phyloP scores from a whole-genome alignment of 2,888 invertebrate genomes.

The Sinhomidia bicolor region DNA sequence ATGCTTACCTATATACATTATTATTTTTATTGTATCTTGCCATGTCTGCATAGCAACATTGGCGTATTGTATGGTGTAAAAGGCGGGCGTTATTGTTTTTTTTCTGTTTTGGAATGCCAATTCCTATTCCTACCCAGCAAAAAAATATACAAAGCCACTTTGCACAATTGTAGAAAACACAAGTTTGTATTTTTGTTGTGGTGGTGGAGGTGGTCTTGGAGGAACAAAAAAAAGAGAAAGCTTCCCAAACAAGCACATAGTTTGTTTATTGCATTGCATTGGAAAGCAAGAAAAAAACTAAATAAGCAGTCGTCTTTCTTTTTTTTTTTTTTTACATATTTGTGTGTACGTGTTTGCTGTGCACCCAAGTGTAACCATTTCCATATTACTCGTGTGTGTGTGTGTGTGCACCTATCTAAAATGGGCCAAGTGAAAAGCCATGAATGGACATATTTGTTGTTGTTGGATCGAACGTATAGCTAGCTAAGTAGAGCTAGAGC shows the following conservation, averaged over 20 bases:
- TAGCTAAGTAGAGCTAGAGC: not conserved
- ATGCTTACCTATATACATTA: not conserved
- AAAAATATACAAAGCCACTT: not conserved
- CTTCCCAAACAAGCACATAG: not conserved
- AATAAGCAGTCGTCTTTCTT: too few species aligned
- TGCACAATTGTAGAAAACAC: too few species aligned
- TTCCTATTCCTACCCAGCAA: not conserved
- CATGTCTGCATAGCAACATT: not conserved
- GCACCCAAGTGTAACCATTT: conserved; percentile 8
- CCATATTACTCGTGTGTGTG: too few species aligned
- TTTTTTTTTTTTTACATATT: not conserved
- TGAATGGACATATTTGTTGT: not conserved
- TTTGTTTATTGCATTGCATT: conserved; percentile 13
- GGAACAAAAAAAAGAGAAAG: conserved; percentile 25
- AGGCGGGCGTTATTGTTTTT: not conserved
- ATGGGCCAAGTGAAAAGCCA: conserved; percentile 43
- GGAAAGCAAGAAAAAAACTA: too few species aligned
- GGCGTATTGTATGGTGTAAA: conserved; percentile 9
- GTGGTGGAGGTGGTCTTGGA: not conserved
- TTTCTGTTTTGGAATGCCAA: not conserved
- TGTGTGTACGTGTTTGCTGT: not conserved
- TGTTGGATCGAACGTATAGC: conserved; percentile 58
- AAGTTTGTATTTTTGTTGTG: not conserved
- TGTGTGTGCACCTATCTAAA: conserved; percentile 18
- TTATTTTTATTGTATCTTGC: not conserved